Percentiles rank a stretch among this genome's conserved stretches.
Evolutionary conservation across 2,113 vertebrate species (phyloP).

Genomic region (Arothron firmamentum): DNA sequence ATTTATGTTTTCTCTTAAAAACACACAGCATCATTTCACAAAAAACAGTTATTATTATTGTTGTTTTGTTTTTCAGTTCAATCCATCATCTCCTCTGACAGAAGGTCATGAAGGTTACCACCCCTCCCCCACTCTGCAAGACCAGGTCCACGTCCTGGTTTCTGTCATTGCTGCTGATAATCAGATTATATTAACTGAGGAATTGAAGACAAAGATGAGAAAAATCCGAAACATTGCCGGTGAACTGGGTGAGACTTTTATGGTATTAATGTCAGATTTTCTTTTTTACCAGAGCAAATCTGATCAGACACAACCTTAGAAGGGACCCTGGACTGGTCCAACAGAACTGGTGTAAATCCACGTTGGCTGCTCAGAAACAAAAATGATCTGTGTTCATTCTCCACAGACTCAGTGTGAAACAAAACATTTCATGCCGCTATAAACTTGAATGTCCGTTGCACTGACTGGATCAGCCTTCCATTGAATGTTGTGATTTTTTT

Average conservation of each 20-base stretch:
- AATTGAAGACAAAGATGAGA: slow-evolving; percentile 11
- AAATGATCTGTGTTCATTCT: too few relatives aligned
- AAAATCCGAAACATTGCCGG: slow-evolving; percentile 16
- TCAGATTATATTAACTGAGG: rapidly evolving
- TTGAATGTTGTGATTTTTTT: too few relatives aligned
- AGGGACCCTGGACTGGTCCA: too few relatives aligned
- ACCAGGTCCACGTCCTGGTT: slow-evolving; percentile 37
- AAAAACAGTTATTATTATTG: neutral
- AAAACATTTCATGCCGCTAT: too few relatives aligned
- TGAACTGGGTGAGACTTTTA: slow-evolving; percentile 15
- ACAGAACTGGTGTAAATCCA: neutral
- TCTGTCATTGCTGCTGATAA: slow-evolving; percentile 8
- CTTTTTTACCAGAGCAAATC: too few relatives aligned
- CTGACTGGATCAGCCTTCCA: too few relatives aligned
- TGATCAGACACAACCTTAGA: too few relatives aligned
- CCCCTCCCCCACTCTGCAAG: neutral
- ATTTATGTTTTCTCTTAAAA: neutral
- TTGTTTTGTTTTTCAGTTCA: slow-evolving; percentile 21
- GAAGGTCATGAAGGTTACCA: neutral
- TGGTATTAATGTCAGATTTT: too few relatives aligned
- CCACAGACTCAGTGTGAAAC: too few relatives aligned
- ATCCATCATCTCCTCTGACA: rapidly evolving
- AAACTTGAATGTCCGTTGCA: too few relatives aligned
- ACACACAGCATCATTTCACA: neutral
- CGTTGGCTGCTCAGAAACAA: too few relatives aligned